Evolutionary conservation across 2,113 vertebrate species (phyloP), one percentile per base, ranked within the genome.

Genomic region (Diphyllodes magnificus): DNA sequence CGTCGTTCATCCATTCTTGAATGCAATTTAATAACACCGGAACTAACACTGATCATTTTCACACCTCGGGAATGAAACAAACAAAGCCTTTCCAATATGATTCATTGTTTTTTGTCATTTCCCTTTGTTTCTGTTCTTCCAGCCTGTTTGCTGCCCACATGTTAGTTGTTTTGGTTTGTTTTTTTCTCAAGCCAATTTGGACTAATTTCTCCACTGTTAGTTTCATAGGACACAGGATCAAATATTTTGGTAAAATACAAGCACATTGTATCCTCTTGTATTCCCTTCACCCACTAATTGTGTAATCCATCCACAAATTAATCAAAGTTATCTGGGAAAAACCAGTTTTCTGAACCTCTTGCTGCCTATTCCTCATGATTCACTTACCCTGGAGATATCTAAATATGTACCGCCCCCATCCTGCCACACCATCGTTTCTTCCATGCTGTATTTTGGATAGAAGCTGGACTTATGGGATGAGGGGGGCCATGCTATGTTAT

Each of bases 231-330:
- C 49, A 60, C 0, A 1, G 9, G 65, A 76, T 86, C 76, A 88
- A 94, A 81, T 88, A 91, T 63, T 75, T 90, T 56, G 53, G 44
- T 92, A 51, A 94, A 78, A 84, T 90, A 64, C 82, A 82, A 90
- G 66, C 59, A 81, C 24, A 92, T 76, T 93, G 13, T 81, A 63
- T 90, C 39, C 30, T 70, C 24, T 88, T 54, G 8, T 60, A 65
- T 77, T 94, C 33, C 72, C 30, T 86, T 88, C 47, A 81, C 20
- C 19, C 42, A 12, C 60, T 87, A 76, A 79, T 90, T 78, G 44
- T 60, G 56, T 64, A 92, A 92, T 39, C 13, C 25, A 5, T 86
- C 86, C 56, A 75, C 84, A 95, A 86, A 82, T 75, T 69, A 93
- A 95, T 96, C 31, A 78, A 44, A 77, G 70, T 86, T 86, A 39